A percentile compares a stretch with the other conserved stretches of the same genome.
phyloP scores from a whole-genome alignment of 2,113 vertebrate genomes.

The Candoia aspera region DNA sequence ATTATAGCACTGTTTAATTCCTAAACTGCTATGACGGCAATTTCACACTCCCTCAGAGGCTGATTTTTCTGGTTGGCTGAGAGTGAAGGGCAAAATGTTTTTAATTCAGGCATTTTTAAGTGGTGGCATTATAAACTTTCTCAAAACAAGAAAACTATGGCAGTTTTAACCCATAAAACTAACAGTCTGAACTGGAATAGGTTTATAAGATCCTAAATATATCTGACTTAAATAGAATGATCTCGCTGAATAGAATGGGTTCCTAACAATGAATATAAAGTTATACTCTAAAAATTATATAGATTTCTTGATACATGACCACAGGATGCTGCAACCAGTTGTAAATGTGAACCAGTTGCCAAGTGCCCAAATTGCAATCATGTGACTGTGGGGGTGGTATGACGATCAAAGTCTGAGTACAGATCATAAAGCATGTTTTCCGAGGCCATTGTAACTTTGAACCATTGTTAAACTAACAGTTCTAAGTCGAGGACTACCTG shows the following conservation, averaged over 20 bases:
- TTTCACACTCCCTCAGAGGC: constrained; percentile 30
- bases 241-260: neutral
- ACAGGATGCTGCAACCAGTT: no score
- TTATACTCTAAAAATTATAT: neutral
- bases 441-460: no score
- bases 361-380: no score
- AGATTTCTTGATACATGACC: no score
- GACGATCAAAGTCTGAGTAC: no score
- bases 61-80: constrained; percentile 34
- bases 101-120: constrained; percentile 20
- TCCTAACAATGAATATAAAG: neutral
- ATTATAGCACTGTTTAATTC: constrained; percentile 24
- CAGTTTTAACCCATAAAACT: neutral
- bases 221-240: neutral
- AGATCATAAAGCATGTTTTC: no score
- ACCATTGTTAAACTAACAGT: no score
- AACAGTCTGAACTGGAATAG: neutral
- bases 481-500: no score
- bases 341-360: no score
- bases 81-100: neutral
- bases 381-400: no score
- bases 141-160: constrained; percentile 8
- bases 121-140: neutral
- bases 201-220: neutral
- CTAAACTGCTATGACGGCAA: constrained; percentile 22